phyloP scores from a whole-genome alignment of 2,113 vertebrate genomes.

The Notechis scutatus region DNA sequence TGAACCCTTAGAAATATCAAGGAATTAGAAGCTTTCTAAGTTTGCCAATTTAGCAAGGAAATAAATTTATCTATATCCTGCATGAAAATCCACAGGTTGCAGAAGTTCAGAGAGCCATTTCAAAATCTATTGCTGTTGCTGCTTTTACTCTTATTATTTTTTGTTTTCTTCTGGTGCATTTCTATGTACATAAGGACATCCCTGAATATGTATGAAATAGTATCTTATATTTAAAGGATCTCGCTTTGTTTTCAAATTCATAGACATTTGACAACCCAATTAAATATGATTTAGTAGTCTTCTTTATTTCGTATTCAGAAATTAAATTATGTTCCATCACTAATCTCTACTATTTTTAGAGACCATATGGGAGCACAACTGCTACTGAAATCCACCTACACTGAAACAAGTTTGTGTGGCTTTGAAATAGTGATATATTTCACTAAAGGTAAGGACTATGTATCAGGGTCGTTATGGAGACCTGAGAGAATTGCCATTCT shows the following conservation, averaged over 20 bases:
- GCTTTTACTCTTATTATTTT: background rate
- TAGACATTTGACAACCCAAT: background rate
- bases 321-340: background rate
- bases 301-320: background rate
- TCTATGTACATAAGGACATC: background rate
- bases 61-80: background rate
- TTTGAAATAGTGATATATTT: background rate
- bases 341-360: background rate
- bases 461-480: background rate
- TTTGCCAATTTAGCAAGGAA: background rate
- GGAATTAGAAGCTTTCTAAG: background rate
- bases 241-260: background rate
- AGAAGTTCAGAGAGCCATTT: background rate
- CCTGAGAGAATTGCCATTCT: background rate
- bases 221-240: background rate
- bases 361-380: background rate
- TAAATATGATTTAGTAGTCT: background rate
- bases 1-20: background rate
- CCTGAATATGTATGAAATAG: background rate
- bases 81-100: background rate
- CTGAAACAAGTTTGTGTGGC: background rate
- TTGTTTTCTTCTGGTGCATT: background rate
- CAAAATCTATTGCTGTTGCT: background rate
- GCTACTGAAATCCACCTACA: background rate
- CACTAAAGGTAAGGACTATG: background rate